phyloP scores from a whole-genome alignment of 2,113 vertebrate genomes.

The Esox niger region DNA sequence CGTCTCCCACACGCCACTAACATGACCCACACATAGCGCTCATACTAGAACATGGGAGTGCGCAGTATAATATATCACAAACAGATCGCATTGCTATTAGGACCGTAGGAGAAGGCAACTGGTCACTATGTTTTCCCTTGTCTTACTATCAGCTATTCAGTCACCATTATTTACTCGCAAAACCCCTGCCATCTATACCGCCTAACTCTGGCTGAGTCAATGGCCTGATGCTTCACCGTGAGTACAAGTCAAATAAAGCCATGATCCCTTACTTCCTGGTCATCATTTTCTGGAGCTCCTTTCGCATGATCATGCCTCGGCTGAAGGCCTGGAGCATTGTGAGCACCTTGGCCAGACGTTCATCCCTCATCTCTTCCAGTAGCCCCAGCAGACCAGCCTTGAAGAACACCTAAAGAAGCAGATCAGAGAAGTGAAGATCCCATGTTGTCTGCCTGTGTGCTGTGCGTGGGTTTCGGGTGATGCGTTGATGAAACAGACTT shows the following conservation, averaged over 20 bases:
- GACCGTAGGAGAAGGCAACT: conserved; percentile 54
- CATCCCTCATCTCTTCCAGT: conserved; percentile 87
- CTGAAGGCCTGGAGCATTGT: conserved; percentile 86
- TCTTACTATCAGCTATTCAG: conserved; percentile 18
- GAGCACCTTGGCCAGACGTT: conserved; percentile 86
- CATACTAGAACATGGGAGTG: conserved; percentile 47
- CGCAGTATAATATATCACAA: conserved; percentile 52
- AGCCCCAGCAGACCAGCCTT: conserved; percentile 87
- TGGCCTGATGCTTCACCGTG: no score
- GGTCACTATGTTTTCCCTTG: conserved; percentile 24
- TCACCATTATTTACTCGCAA: background rate
- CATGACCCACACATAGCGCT: conserved; percentile 55
- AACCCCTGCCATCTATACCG: background rate
- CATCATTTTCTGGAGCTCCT: conserved; percentile 78
- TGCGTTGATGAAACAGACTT: background rate
- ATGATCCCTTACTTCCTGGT: conserved; percentile 72
- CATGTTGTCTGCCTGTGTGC: no score
- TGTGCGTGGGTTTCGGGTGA: background rate
- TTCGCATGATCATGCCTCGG: conserved; percentile 83
- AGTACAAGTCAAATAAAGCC: background rate
- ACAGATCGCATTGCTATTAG: conserved; percentile 47
- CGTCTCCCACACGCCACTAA: conserved; percentile 58
- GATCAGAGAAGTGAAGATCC: background rate
- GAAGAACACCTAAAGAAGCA: conserved; percentile 84
- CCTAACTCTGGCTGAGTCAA: no score